A percentile compares a stretch with the other conserved stretches of the same genome.
Evolutionary conservation across 2,888 invertebrate species (phyloP).

Genomic region (Candidula unifasciata): DNA sequence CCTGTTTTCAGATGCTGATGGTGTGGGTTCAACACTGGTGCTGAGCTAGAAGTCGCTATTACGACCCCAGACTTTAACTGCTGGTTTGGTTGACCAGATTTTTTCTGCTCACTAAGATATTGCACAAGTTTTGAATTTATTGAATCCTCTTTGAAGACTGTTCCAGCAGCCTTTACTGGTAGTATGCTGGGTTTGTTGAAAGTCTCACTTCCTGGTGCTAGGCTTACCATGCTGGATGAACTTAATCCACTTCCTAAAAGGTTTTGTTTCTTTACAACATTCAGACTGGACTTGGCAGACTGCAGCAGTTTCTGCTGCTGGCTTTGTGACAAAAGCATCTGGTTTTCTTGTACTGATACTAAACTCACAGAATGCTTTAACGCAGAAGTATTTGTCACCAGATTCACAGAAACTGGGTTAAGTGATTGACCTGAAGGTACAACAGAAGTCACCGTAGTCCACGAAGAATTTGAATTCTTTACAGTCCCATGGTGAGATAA

Average conservation of each 20-base stretch:
- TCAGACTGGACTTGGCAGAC: background rate
- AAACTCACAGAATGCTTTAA: background rate
- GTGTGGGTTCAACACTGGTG: background rate
- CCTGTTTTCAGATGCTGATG: constrained; percentile 12
- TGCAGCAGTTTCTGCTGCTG: background rate
- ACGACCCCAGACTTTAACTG: constrained; percentile 19
- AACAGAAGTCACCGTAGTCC: constrained; percentile 32
- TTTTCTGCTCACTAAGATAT: background rate
- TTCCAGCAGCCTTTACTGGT: background rate
- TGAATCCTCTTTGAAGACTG: background rate
- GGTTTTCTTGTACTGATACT: constrained; percentile 24
- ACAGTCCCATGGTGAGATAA: background rate
- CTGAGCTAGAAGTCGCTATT: background rate
- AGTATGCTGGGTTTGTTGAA: background rate
- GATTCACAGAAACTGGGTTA: background rate
- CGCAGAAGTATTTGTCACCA: background rate
- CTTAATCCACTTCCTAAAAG: background rate
- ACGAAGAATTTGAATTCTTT: constrained; percentile 37
- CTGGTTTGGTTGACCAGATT: background rate
- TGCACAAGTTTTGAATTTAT: background rate
- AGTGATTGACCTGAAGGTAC: constrained; percentile 12
- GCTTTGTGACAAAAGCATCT: background rate
- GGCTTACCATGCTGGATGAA: background rate
- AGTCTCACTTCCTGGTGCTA: background rate
- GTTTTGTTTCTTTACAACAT: background rate